Evolutionary conservation across 2,797 vertebrate genomes (phyloP), one percentile per base, ranked within the genome.

Genomic region (Agapornis canus): DNA sequence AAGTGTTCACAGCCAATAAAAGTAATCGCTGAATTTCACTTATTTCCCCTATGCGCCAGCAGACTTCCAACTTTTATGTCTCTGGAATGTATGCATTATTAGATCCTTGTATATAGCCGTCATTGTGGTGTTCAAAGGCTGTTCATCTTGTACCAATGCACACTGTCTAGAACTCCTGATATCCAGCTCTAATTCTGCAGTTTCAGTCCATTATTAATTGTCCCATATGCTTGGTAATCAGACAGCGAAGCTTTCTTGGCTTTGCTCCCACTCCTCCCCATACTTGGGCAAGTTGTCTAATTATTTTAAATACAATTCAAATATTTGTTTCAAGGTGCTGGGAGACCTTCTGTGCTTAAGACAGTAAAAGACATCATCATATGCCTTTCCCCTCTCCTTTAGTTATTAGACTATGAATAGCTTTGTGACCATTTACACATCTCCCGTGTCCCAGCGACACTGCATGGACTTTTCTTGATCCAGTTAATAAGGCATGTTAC

Each of bases 161-260:
- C 26, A 5, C 20, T 43, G 54, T 15, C 31, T 37, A 77, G 82
- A 95, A 51, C 19, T 75, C 57, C 27, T 3, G 1, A 65, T 72
- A 88, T 65, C 31, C 54, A 91, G 61, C 49, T 83, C 42, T 86
- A 84, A 91, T 88, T 90, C 51, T 91, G 66, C 88, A 63, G 39
- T 63, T 96, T 88, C 77, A 43, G 80, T n/a, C 80, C 59, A 56
- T 69, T 91, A 90, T 89, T 93, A 92, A 91, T 96, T 94, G 88
- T 69, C 59, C 90, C 82, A 90, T 94, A 95, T 94, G 93, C 56
- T 88, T 86, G 80, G 40, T 86, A 91, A 92, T 83, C 20, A 94
- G 82, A 27, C 61, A 68, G 29, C 64, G 84, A 94, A 91, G n/a
- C 13, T 91, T 94, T 84, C 73, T 80, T 95, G 93, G 81, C 83